phyloP scores from a whole-genome alignment of 2,888 invertebrate species.

The Epinotia nisella region DNA sequence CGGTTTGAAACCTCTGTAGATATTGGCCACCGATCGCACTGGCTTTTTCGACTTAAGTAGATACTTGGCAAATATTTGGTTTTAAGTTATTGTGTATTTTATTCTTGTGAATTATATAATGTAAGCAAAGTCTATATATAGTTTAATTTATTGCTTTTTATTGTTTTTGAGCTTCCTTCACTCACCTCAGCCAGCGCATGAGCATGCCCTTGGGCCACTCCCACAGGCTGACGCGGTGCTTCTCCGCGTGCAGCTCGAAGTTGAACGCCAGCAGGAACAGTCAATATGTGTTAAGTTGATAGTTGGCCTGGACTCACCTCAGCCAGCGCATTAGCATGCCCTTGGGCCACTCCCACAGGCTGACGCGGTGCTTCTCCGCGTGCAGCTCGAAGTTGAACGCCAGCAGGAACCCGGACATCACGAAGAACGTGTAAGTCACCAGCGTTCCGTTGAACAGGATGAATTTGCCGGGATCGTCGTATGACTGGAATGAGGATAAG shows the following conservation, averaged over 20 bases:
- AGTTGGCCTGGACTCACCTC: constrained; percentile 65
- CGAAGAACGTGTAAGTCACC: constrained; percentile 73
- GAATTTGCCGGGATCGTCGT: constrained; percentile 70
- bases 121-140: too few relatives aligned
- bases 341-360: constrained; percentile 65
- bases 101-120: too few relatives aligned
- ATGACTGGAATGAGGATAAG: constrained; percentile 58
- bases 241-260: constrained; percentile 66
- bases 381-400: constrained; percentile 71
- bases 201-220: constrained; percentile 69
- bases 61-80: too few relatives aligned
- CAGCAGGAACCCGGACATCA: constrained; percentile 75
- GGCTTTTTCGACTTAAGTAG: too few relatives aligned
- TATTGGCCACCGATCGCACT: too few relatives aligned
- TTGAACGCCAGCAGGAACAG: constrained; percentile 75
- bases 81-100: too few relatives aligned
- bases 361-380: constrained; percentile 60
- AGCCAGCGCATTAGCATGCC: constrained; percentile 71
- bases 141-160: too few relatives aligned
- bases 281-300: too few relatives aligned
- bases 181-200: constrained; percentile 74
- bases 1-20: too few relatives aligned
- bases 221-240: constrained; percentile 57
- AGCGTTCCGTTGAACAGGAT: constrained; percentile 72
- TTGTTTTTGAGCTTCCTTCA: too few relatives aligned